phyloP scores from a whole-genome alignment of 2,888 invertebrate genomes.

The Ramazzottius varieornatus region DNA sequence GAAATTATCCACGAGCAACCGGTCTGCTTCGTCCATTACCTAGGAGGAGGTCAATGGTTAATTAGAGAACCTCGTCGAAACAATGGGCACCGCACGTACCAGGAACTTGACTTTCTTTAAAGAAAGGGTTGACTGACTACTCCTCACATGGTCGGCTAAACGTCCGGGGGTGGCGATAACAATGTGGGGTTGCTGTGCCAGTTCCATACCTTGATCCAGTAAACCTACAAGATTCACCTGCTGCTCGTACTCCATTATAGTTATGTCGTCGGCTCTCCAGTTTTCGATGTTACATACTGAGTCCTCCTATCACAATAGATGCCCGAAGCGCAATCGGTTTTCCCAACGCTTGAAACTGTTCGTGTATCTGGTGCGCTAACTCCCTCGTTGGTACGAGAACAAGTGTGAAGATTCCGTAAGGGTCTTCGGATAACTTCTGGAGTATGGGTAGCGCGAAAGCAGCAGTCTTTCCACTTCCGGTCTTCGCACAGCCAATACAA shows the following conservation, averaged over 20 bases:
- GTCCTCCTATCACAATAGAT: slow-evolving; percentile 51
- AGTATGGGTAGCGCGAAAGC: slow-evolving; percentile 84
- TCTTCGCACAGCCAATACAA: slow-evolving; percentile 85
- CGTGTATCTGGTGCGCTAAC: slow-evolving; percentile 44
- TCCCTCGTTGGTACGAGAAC: slow-evolving; percentile 71
- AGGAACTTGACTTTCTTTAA: slow-evolving; percentile 21
- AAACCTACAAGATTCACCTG: slow-evolving; percentile 27
- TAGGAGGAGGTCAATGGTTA: too few relatives aligned
- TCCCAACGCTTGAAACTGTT: slow-evolving; percentile 75
- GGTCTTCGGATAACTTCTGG: slow-evolving; percentile 68
- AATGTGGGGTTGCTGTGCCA: slow-evolving; percentile 62
- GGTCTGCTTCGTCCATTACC: slow-evolving; percentile 88
- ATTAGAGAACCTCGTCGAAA: slow-evolving; percentile 3
- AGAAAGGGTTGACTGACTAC: slow-evolving; percentile 31
- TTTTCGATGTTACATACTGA: slow-evolving; percentile 29
- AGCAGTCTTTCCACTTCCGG: slow-evolving; percentile 90
- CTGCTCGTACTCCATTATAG: background rate
- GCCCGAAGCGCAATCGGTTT: slow-evolving; percentile 56
- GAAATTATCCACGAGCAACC: slow-evolving; percentile 34
- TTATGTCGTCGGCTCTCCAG: background rate
- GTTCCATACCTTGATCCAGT: slow-evolving; percentile 54
- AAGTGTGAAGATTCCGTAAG: slow-evolving; percentile 79
- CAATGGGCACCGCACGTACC: slow-evolving; percentile 13
- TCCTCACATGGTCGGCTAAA: slow-evolving; percentile 66
- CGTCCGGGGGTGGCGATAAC: slow-evolving; percentile 88